Percentiles rank a stretch among this genome's conserved stretches.
phyloP scores from a whole-genome alignment of 2,113 vertebrate genomes.

The Anarhynchus alexandrinus region DNA sequence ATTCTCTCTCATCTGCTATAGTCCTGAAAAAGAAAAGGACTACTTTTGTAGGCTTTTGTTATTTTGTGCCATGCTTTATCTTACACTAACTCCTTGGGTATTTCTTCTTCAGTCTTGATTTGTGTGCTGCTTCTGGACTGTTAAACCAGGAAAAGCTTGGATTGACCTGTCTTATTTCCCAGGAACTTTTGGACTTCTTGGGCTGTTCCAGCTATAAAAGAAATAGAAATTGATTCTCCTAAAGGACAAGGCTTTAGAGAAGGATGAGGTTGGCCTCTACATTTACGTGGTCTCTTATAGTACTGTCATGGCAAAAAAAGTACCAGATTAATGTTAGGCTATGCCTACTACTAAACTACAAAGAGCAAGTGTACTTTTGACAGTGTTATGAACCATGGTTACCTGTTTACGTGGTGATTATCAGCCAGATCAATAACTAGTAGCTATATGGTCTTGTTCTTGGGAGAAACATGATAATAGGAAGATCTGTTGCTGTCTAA shows the following conservation, averaged over 20 bases:
- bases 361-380: background rate
- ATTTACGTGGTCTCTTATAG: background rate
- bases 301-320: background rate
- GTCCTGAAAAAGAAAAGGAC: background rate
- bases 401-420: background rate
- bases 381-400: background rate
- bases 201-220: background rate
- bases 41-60: background rate
- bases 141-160: background rate
- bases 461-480: background rate
- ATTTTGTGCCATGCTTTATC: background rate
- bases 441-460: background rate
- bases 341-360: background rate
- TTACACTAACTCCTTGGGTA: background rate
- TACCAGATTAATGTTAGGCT: background rate
- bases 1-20: background rate
- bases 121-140: background rate
- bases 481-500: background rate
- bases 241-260: background rate
- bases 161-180: background rate
- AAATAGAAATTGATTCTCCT: background rate
- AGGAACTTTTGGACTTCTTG: fast-evolving
- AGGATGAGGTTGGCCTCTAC: background rate
- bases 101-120: background rate
- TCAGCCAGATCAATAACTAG: background rate